A percentile compares a stretch with the other conserved stretches of the same genome.
Conservation (phyloP, 2,888 invertebrate species). For the Latrodectus hesperus region DNA sequence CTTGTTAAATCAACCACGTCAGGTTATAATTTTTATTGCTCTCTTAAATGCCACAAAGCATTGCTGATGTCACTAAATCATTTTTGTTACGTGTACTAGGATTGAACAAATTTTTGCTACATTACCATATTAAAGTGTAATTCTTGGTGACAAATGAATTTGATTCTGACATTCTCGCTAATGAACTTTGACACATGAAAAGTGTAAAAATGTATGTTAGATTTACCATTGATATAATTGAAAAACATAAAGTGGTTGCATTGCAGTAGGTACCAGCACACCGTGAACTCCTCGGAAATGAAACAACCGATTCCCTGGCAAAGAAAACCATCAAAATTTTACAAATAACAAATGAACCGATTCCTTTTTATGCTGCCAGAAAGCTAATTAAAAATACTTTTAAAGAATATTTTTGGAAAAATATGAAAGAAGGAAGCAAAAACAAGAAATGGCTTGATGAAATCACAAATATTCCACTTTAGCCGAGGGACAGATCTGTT, state of each 20-base stretch:
- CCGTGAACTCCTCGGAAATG: slow-evolving; percentile 2
- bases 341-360: not conserved
- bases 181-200: not conserved
- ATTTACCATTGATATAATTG: not conserved
- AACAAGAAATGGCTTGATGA: not conserved
- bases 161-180: too few relatives aligned
- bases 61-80: too few relatives aligned
- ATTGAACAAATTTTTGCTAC: too few relatives aligned
- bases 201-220: not conserved
- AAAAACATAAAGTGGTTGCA: not conserved
- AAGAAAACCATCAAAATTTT: not conserved
- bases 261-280: not conserved
- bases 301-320: not conserved
- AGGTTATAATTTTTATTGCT: too few relatives aligned
- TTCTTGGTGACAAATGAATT: too few relatives aligned
- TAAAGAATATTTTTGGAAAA: not conserved
- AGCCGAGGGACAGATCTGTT: not conserved
- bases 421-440: not conserved
- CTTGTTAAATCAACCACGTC: too few relatives aligned
- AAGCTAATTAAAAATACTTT: not conserved
- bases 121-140: too few relatives aligned
- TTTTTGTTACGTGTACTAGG: too few relatives aligned
- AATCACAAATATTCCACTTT: slow-evolving; percentile 1
- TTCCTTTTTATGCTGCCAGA: not conserved
- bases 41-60: too few relatives aligned